phyloP scores from a whole-genome alignment of 2,113 vertebrate species.

The Canis aureus region DNA sequence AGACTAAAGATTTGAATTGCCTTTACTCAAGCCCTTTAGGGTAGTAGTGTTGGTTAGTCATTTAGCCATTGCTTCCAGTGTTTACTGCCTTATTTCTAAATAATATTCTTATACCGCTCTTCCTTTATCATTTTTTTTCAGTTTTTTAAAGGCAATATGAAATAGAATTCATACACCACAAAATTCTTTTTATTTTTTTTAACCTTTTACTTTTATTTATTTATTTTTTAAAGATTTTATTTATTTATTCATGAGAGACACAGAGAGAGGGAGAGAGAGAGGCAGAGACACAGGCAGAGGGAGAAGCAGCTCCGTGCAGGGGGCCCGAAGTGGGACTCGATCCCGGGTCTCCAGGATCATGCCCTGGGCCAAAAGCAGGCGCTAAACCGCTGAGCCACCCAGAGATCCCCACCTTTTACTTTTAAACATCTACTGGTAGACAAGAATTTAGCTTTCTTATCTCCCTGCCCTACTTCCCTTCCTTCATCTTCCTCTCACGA shows the following conservation, averaged over 20 bases:
- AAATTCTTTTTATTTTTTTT: not conserved
- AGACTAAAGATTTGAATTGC: not conserved
- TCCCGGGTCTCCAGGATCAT: no score
- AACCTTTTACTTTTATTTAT: not conserved
- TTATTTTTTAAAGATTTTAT: no score
- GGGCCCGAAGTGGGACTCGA: no score
- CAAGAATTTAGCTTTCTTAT: not conserved
- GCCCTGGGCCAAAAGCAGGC: no score
- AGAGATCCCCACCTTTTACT: not conserved
- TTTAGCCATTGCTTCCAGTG: not conserved
- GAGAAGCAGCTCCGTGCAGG: no score
- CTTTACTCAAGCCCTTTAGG: not conserved
- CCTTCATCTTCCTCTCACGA: not conserved
- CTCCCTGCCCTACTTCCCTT: not conserved
- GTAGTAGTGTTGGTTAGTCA: not conserved
- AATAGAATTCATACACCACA: not conserved
- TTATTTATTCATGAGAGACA: no score
- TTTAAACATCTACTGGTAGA: slow-evolving; percentile 12
- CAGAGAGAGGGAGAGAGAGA: no score
- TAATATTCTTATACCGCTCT: not conserved
- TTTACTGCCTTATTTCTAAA: slow-evolving; percentile 32
- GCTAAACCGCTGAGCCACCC: no score
- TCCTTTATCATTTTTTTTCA: not conserved
- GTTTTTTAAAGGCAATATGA: slow-evolving; percentile 43
- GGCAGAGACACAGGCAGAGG: no score